phyloP scores from a whole-genome alignment of 2,888 invertebrate genomes.

The Aphidoletes aphidimyza region DNA sequence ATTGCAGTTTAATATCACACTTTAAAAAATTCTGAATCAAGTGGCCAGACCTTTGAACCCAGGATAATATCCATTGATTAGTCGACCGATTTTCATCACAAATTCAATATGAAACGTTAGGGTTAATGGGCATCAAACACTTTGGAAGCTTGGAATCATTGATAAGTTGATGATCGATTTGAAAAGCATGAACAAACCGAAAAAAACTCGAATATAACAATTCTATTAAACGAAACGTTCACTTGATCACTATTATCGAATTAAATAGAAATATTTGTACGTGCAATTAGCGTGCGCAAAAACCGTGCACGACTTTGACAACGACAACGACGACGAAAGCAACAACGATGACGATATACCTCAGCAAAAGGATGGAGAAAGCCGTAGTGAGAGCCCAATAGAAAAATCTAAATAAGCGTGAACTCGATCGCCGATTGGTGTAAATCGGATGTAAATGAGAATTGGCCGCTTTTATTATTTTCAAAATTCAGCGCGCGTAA shows the following conservation, averaged over 20 bases:
- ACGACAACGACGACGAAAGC: neutral
- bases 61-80: too few relatives aligned
- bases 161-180: too few relatives aligned
- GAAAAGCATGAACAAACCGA: too few relatives aligned
- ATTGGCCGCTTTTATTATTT: neutral
- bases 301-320: neutral
- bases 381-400: neutral
- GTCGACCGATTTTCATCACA: too few relatives aligned
- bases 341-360: too few relatives aligned
- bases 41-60: too few relatives aligned
- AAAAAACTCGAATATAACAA: neutral
- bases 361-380: constrained; percentile 5
- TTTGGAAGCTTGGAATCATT: too few relatives aligned
- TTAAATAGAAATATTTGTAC: neutral
- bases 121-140: too few relatives aligned
- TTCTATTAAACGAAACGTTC: neutral
- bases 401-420: constrained; percentile 4
- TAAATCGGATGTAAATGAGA: constrained; percentile 20
- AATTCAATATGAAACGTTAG: too few relatives aligned
- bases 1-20: too few relatives aligned
- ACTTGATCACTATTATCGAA: neutral
- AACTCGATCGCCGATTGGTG: constrained; percentile 14
- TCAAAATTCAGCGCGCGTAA: too few relatives aligned
- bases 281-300: neutral
- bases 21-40: too few relatives aligned